Conservation (phyloP, 2,797 vertebrate species). For the Pangasius krempfi region DNA sequence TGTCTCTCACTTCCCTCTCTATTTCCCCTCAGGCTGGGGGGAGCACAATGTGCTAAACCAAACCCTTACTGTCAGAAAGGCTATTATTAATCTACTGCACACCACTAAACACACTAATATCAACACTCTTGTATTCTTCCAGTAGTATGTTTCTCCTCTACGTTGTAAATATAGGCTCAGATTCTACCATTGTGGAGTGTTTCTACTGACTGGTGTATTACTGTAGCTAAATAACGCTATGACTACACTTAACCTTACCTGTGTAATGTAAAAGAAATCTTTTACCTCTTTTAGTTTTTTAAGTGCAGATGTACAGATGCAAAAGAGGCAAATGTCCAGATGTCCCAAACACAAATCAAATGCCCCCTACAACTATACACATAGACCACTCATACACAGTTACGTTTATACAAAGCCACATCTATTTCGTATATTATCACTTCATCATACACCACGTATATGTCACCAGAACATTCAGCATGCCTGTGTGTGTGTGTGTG, state of each 20-base stretch:
- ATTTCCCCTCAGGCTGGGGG: constrained; percentile 77
- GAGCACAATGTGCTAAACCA: constrained; percentile 75
- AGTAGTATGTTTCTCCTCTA: constrained; percentile 17
- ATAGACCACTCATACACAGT: not conserved
- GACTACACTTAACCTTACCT: not conserved
- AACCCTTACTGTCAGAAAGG: constrained; percentile 78
- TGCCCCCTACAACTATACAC: not conserved
- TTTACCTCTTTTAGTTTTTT: not conserved
- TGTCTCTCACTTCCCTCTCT: constrained; percentile 81
- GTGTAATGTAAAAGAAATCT: not conserved
- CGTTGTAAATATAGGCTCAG: constrained; percentile 29
- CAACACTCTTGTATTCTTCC: constrained; percentile 8
- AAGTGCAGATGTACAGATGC: not conserved
- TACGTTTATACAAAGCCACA: not conserved
- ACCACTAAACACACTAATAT: constrained; percentile 12
- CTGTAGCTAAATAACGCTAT: too few relatives aligned
- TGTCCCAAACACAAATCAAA: not conserved
- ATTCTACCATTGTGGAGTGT: not conserved
- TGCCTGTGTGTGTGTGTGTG: not conserved
- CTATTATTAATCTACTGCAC: constrained; percentile 75
- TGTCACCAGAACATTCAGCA: not conserved
- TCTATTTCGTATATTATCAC: not conserved
- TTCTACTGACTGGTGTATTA: not conserved
- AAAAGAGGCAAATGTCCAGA: not conserved
- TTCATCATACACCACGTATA: not conserved